phyloP scores from a whole-genome alignment of 2,797 vertebrate genomes.

The Liasis olivaceus region DNA sequence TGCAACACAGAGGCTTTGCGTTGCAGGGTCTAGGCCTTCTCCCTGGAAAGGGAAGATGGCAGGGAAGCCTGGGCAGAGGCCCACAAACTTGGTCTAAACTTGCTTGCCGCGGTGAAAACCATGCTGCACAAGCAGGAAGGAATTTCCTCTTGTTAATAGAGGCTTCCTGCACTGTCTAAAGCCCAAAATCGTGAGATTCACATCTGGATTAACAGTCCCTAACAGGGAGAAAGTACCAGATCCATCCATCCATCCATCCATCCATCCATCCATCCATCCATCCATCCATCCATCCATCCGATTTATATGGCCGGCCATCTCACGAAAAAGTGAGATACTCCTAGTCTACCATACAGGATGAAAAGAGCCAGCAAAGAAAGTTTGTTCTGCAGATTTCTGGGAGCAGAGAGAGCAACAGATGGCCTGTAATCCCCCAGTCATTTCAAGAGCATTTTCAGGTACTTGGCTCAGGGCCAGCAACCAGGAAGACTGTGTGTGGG shows the following conservation, averaged over 20 bases:
- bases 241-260: background rate
- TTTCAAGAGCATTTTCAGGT: background rate
- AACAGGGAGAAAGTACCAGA: background rate
- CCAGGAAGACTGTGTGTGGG: background rate
- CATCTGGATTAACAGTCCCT: background rate
- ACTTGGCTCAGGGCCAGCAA: background rate
- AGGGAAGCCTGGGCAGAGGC: slow-evolving; percentile 12
- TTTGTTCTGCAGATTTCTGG: background rate
- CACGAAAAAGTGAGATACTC: no score
- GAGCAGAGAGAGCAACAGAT: background rate
- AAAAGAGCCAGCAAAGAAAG: background rate
- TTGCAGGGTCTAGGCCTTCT: background rate
- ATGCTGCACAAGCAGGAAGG: background rate
- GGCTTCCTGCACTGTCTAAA: background rate
- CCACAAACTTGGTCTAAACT: background rate
- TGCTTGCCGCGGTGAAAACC: background rate
- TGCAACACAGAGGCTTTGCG: background rate
- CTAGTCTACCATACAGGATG: no score
- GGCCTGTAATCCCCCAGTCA: background rate
- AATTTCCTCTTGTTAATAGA: rapidly evolving
- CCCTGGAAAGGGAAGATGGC: slow-evolving; percentile 20
- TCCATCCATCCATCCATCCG: no score
- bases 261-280: no score
- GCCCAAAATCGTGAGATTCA: background rate
- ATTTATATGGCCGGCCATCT: no score